phyloP scores from a whole-genome alignment of 2,113 vertebrate genomes.

The Microtus ochrogaster region DNA sequence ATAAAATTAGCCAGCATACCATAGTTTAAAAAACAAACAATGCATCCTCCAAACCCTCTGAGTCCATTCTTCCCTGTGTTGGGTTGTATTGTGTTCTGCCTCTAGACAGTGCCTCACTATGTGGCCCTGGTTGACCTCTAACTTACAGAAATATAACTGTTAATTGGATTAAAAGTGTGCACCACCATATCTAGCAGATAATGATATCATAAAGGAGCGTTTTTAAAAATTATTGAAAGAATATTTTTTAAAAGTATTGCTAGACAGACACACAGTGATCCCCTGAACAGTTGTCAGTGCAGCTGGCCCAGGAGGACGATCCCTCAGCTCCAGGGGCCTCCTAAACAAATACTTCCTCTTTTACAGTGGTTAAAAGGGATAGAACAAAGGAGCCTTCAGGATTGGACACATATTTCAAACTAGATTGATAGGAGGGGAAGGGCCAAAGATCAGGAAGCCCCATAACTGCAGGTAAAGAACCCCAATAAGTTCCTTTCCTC shows the following conservation, averaged over 20 bases:
- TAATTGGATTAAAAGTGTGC: neutral
- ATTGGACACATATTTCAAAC: neutral
- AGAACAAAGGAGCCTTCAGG: neutral
- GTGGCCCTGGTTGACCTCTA: neutral
- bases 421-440: neutral
- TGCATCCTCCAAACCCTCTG: neutral
- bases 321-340: fast-evolving
- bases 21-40: too few relatives aligned
- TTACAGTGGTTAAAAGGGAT: neutral
- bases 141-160: neutral
- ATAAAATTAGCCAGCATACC: too few relatives aligned
- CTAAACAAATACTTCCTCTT: neutral
- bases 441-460: neutral
- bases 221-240: neutral
- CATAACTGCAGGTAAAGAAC: neutral
- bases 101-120: neutral
- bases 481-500: neutral
- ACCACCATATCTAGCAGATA: neutral
- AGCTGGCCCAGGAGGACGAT: neutral
- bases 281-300: neutral
- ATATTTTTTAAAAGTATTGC: neutral
- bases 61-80: neutral
- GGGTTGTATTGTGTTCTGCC: neutral
- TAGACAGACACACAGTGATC: neutral
- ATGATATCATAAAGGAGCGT: neutral